Conservation (phyloP, 2,888 invertebrate species). For the Strigamia crassipes region DNA sequence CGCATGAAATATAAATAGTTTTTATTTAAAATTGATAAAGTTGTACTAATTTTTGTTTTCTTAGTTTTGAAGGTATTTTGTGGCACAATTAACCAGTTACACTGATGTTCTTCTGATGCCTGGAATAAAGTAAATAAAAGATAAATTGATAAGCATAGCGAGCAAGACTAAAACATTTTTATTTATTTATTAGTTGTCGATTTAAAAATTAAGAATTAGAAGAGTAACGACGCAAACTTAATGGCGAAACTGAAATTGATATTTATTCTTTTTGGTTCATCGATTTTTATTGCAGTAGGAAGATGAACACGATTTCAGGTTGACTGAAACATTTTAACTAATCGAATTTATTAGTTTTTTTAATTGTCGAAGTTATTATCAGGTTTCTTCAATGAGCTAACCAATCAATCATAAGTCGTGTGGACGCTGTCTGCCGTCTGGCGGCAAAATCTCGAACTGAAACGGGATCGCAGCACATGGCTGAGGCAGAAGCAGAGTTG, state of each 20-base stretch:
- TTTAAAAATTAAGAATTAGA: too few relatives aligned
- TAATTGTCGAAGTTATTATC: background rate
- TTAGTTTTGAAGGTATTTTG: background rate
- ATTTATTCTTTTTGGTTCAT: too few relatives aligned
- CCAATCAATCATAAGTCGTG: background rate
- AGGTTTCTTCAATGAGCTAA: background rate
- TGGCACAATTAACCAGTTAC: background rate
- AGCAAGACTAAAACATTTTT: background rate
- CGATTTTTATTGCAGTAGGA: too few relatives aligned
- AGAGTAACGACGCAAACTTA: too few relatives aligned
- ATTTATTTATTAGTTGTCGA: too few relatives aligned
- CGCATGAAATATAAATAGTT: too few relatives aligned
- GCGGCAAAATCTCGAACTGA: background rate
- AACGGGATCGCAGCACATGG: background rate
- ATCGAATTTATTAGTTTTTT: background rate
- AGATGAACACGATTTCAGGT: too few relatives aligned
- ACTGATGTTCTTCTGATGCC: background rate
- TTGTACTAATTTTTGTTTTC: background rate
- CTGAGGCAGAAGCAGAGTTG: conserved; percentile 10
- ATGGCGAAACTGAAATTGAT: too few relatives aligned
- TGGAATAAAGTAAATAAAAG: background rate
- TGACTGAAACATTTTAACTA: too few relatives aligned
- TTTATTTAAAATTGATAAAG: too few relatives aligned
- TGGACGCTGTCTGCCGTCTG: background rate
- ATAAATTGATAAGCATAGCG: background rate